phyloP scores from a whole-genome alignment of 2,888 invertebrate genomes.

The Tortrix viridana region DNA sequence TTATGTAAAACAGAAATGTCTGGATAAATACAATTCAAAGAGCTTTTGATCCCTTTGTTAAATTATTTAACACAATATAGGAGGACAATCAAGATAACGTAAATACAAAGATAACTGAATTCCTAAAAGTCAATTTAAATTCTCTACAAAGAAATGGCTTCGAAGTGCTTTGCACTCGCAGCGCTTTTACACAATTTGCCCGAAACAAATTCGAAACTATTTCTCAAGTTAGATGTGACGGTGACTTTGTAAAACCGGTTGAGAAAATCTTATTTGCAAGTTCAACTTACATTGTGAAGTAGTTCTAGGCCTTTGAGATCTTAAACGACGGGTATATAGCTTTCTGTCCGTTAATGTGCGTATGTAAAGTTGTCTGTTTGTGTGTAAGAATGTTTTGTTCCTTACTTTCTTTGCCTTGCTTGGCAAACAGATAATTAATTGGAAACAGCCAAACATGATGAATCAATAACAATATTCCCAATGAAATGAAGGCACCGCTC shows the following conservation, averaged over 20 bases:
- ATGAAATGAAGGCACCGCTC: no score
- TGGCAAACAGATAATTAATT: no score
- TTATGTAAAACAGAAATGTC: no score
- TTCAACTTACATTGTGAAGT: conserved; percentile 17
- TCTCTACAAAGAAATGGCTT: conserved; percentile 6
- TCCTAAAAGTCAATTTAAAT: conserved; percentile 15
- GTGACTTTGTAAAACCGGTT: not conserved
- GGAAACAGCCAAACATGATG: no score
- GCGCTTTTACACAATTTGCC: conserved; percentile 16
- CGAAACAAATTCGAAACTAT: conserved; percentile 19
- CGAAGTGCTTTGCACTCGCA: conserved; percentile 9
- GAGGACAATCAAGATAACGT: not conserved
- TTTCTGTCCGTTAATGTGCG: not conserved
- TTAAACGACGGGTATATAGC: conserved; percentile 15
- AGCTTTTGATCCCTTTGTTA: no score
- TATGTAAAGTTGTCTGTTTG: not conserved
- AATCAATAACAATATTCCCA: no score
- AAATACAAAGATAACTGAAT: not conserved
- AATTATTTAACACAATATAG: no score
- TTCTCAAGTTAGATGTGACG: conserved; percentile 9
- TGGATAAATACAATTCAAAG: no score
- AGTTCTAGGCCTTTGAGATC: not conserved
- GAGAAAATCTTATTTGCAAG: conserved; percentile 24
- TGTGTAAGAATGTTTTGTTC: no score
- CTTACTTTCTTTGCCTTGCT: no score